These are phyloP conservation scores for Phoronis australis DNA, from an alignment of 2,888 invertebrate genomes.

Conservation along the genomic window DNA sequence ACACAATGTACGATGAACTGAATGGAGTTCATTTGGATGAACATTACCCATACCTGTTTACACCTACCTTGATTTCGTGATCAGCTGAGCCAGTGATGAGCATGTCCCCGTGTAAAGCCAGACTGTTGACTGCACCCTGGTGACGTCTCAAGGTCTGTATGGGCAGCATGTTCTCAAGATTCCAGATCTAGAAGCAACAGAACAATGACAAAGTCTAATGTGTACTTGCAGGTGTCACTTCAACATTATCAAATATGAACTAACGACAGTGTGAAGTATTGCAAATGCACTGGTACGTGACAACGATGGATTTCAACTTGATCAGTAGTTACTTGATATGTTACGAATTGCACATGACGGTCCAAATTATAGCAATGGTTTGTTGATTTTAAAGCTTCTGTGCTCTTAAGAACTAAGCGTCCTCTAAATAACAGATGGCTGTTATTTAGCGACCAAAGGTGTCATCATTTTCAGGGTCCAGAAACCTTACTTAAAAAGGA, in stretches of 20 bases:
- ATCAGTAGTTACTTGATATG: not conserved
- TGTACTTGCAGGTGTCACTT: not conserved
- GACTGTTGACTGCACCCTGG: constrained; percentile 37
- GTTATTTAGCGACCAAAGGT: no score
- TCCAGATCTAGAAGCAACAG: constrained; percentile 42
- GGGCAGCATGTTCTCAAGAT: constrained; percentile 44
- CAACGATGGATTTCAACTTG: not conserved
- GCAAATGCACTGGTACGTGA: no score
- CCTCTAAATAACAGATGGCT: no score
- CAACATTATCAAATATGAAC: not conserved
- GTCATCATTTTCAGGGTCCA: no score
- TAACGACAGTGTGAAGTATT: no score
- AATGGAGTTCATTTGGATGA: no score
- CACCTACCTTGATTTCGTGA: constrained; percentile 45
- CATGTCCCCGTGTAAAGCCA: constrained; percentile 33
- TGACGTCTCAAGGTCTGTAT: constrained; percentile 41
- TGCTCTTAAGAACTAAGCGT: no score
- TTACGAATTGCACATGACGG: not conserved
- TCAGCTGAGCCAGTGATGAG: constrained; percentile 44
- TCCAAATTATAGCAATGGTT: not conserved
- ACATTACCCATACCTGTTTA: no score
- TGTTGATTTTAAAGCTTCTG: no score
- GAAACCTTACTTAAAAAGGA: no score
- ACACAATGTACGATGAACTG: no score
- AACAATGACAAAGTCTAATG: no score